Percentiles rank a stretch among this genome's conserved stretches.
Conservation (phyloP, 2,888 invertebrate species). For the Prosopocoilus inquinatus region DNA sequence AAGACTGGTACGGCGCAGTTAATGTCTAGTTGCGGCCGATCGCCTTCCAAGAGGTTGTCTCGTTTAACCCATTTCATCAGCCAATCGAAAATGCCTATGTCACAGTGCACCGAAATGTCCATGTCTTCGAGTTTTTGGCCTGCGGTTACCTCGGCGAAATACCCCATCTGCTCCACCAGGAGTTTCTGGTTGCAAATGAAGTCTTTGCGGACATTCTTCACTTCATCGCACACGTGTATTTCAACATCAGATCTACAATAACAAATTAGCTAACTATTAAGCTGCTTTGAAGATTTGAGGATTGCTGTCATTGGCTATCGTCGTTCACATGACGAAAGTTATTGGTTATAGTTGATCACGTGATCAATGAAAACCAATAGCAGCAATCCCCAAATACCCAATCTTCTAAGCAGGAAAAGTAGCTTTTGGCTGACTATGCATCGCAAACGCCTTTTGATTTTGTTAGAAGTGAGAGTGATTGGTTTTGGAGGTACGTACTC, state of each 20-base stretch:
- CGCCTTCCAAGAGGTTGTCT: conserved; percentile 61
- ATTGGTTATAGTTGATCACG: too few relatives aligned
- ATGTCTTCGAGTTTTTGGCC: conserved; percentile 83
- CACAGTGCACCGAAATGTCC: conserved; percentile 96
- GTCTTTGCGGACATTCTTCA: conserved; percentile 84
- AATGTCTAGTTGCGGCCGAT: conserved; percentile 72
- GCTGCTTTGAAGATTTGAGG: neutral
- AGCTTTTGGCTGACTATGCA: too few relatives aligned
- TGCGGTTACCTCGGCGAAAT: conserved; percentile 86
- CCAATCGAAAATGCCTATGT: conserved; percentile 95
- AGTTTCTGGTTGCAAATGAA: conserved; percentile 86
- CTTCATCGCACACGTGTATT: conserved; percentile 94
- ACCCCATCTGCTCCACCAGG: conserved; percentile 89
- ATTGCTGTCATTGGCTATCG: conserved; percentile 3
- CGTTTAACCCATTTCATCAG: conserved; percentile 94
- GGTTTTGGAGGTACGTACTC: too few relatives aligned
- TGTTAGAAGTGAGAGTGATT: too few relatives aligned
- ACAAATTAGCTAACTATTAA: too few relatives aligned
- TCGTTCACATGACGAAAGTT: too few relatives aligned
- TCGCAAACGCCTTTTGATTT: too few relatives aligned
- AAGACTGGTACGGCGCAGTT: conserved; percentile 86
- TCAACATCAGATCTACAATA: conserved; percentile 68
- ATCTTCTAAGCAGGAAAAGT: too few relatives aligned
- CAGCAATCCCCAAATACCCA: too few relatives aligned
- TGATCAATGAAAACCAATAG: too few relatives aligned